Conservation (phyloP, 1,140 invertebrate genomes). For the Campoletis sonorensis region DNA sequence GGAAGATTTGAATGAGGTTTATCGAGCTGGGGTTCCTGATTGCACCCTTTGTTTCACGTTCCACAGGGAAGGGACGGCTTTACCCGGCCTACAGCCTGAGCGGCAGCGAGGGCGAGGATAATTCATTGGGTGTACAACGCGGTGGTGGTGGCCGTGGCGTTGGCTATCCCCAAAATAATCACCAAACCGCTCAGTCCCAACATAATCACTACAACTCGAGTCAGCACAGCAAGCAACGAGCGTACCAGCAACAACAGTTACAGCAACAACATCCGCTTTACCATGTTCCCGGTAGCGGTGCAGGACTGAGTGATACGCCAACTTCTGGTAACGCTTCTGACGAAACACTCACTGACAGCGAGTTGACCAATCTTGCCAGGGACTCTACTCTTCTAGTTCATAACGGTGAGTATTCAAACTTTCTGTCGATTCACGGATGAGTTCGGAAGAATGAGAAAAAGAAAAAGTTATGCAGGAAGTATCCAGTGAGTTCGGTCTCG, state of each 20-base stretch:
- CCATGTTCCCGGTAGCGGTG: conserved; percentile 76
- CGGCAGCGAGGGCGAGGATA: conserved; percentile 81
- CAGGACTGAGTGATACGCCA: conserved; percentile 85
- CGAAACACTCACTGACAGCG: conserved; percentile 88
- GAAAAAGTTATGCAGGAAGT: no score
- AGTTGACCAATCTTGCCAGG: conserved; percentile 84
- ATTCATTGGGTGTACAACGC: conserved; percentile 70
- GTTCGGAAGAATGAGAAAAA: neutral
- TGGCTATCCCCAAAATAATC: conserved; percentile 68
- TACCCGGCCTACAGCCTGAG: conserved; percentile 82
- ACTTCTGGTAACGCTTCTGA: conserved; percentile 88
- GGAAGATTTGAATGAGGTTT: conserved; percentile 45
- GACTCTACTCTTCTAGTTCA: conserved; percentile 87
- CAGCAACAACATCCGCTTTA: conserved; percentile 74
- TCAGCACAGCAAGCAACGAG: conserved; percentile 64
- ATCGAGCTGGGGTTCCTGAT: conserved; percentile 49
- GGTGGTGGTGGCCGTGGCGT: conserved; percentile 52
- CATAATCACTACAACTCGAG: conserved; percentile 65
- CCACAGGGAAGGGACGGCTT: conserved; percentile 83
- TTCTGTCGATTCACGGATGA: neutral
- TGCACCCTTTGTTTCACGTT: conserved; percentile 57
- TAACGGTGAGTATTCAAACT: conserved; percentile 82
- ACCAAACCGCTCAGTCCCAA: conserved; percentile 67
- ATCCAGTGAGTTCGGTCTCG: no score
- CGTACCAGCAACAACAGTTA: conserved; percentile 72